These are phyloP conservation scores for Tringa solitaria DNA, from an alignment of 2,113 vertebrate species.

Conservation along the genomic window DNA sequence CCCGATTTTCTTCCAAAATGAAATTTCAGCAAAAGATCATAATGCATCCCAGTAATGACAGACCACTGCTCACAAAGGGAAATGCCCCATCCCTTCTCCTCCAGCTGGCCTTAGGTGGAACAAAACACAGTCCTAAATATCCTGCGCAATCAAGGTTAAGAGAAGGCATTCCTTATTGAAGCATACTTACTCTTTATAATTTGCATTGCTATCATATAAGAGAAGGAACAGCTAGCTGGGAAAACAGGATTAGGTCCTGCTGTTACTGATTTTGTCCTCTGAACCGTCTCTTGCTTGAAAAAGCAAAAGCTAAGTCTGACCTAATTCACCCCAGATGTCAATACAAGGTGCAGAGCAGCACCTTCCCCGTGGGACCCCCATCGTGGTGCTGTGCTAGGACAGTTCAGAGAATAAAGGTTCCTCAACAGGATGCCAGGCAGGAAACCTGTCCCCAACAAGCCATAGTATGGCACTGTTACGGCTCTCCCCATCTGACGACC, in stretches of 20 bases:
- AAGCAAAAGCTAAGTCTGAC: not conserved
- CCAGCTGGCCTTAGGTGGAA: not conserved
- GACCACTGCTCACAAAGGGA: not conserved
- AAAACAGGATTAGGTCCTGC: not conserved
- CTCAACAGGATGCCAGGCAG: not conserved
- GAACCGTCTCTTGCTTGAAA: not conserved
- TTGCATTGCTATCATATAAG: not conserved
- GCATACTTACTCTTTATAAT: not conserved
- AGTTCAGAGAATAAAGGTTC: not conserved
- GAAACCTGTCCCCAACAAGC: not conserved
- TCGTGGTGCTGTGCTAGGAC: accelerated
- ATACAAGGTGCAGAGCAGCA: not conserved
- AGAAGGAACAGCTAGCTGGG: not conserved
- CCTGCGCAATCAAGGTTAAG: not conserved
- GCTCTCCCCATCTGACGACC: not conserved
- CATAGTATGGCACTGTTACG: not conserved
- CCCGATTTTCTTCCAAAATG: not conserved
- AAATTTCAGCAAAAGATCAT: not conserved
- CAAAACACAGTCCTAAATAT: not conserved
- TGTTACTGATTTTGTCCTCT: not conserved
- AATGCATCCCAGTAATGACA: not conserved
- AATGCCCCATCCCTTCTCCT: not conserved
- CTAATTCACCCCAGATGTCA: not conserved
- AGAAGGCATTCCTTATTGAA: not conserved
- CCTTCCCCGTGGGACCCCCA: accelerated